Base-by-base conservation (phyloP, 2,888 invertebrate species). In the Eulithis prunata region DNA sequence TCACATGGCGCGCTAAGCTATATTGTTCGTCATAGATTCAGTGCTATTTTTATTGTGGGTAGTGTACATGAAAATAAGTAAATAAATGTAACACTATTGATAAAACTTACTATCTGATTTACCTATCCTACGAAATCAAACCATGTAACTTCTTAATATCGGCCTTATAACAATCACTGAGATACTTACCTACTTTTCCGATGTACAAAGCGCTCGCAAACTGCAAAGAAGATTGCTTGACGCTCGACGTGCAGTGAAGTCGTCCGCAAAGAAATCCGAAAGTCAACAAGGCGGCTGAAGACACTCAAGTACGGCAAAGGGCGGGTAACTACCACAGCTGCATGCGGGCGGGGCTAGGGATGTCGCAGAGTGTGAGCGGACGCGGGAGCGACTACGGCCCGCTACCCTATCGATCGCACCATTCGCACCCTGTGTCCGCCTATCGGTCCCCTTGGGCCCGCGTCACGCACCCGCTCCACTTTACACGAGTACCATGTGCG, bases 401-500 rank as follows among this genome's bases (percentile, higher is more conserved):
- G 64, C 69, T 79, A 83, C 53, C 64, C 69, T 80, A 84, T 84
- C 75, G 84, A 84, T 82, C 79, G 72, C 69, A 71, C 72, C 75
- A 84, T 83, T 82, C 79, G 72, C 69, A 71, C 72, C 76, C 79
- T 75, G 76, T 74, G 75, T 69, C 78, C 74, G 78, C 78, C 77
- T 74, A 79, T 82, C 77, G 77, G 77, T 66, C 76, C 71, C 69
- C 64, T 21, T 63, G 71, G 70, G 75, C 72, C 75, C 71, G 69
- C 75, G 65, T 68, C 74, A 75, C 79, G 67, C 77, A 75, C 76
- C 80, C 82, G 80, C 74, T 79, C 78, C 76, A 80, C 77, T 81
- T 80, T 81, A 85, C 82, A 78, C 83, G 74, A 75, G 75, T 75
- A 80, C 82, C 86, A 87, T 85, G 84, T 86, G 85, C 81, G 80